These are phyloP conservation scores for Equus quagga DNA, from an alignment of 2,113 vertebrate genomes.

Conservation along the genomic window DNA sequence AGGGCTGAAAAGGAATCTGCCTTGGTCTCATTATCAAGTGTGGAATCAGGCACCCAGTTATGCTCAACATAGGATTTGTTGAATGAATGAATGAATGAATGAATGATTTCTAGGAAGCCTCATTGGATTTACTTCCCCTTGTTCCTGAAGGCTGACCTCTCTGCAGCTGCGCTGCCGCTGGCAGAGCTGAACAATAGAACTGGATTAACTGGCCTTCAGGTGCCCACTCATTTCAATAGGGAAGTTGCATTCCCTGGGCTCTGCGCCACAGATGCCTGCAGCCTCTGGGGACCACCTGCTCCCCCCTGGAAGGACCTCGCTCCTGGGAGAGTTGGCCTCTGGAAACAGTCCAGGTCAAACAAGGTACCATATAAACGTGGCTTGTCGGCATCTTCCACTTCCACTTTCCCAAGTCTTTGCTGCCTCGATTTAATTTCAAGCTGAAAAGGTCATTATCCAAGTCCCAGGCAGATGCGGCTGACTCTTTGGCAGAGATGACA, in stretches of 20 bases:
- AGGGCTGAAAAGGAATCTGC: not conserved
- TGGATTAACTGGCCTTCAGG: not conserved
- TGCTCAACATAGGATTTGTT: not conserved
- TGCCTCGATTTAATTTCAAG: not conserved
- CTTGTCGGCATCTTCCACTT: not conserved
- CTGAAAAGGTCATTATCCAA: not conserved
- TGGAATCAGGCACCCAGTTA: not conserved
- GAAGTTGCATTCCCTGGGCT: not conserved
- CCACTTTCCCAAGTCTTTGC: not conserved
- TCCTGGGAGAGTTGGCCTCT: not conserved
- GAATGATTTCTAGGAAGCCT: not conserved
- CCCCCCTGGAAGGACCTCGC: not conserved
- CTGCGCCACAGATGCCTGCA: not conserved
- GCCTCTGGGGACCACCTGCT: not conserved
- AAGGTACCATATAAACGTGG: not conserved
- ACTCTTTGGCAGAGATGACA: not conserved
- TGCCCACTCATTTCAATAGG: not conserved
- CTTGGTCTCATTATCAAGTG: not conserved
- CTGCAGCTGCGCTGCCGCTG: too few species aligned
- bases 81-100: not conserved
- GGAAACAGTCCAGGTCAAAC: not conserved
- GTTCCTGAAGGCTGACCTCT: not conserved
- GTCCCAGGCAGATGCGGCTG: not conserved
- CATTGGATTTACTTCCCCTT: not conserved
- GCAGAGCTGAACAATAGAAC: not conserved